A percentile compares a stretch with the other conserved stretches of the same genome.
Conservation (phyloP, 2,888 invertebrate species). For the Tuberolachnus salignus region DNA sequence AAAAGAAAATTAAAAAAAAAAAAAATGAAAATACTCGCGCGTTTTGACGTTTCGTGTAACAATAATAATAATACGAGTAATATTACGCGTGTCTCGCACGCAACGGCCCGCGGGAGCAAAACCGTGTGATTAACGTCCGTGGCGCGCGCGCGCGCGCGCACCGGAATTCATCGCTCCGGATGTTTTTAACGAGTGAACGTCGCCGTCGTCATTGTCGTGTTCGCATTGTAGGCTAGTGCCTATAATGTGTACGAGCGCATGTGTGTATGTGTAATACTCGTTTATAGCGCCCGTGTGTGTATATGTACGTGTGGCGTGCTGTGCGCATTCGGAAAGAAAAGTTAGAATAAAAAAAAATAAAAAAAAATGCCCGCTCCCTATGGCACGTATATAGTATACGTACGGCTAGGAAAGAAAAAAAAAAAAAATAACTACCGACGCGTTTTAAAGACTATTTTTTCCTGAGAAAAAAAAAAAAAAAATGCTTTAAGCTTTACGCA, state of each 20-base stretch:
- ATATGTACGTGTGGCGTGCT: not conserved
- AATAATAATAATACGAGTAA: conserved; percentile 12
- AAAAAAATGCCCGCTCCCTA: not conserved
- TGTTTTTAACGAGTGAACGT: conserved; percentile 22
- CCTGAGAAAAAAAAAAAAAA: not conserved
- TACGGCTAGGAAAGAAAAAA: conserved; percentile 1
- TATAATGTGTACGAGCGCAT: too few relatives aligned
- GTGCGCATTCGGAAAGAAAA: not conserved
- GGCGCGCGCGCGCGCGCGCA: not conserved
- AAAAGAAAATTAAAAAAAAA: not conserved
- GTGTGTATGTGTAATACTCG: too few relatives aligned
- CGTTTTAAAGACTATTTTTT: conserved; percentile 20
- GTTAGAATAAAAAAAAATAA: not conserved
- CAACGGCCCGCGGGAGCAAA: not conserved
- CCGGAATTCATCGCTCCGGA: conserved; percentile 23
- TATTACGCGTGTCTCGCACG: not conserved
- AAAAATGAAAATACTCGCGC: not conserved
- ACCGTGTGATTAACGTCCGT: not conserved
- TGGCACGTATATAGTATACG: too few relatives aligned
- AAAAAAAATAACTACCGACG: not conserved
- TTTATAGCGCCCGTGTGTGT: not conserved
- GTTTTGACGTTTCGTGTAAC: not conserved
- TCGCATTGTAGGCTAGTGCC: too few relatives aligned
- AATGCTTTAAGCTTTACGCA: conserved; percentile 17
- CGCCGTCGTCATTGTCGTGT: not conserved